Evolutionary conservation across 2,888 invertebrate species (phyloP).

Genomic region (Eristalis intricaria): DNA sequence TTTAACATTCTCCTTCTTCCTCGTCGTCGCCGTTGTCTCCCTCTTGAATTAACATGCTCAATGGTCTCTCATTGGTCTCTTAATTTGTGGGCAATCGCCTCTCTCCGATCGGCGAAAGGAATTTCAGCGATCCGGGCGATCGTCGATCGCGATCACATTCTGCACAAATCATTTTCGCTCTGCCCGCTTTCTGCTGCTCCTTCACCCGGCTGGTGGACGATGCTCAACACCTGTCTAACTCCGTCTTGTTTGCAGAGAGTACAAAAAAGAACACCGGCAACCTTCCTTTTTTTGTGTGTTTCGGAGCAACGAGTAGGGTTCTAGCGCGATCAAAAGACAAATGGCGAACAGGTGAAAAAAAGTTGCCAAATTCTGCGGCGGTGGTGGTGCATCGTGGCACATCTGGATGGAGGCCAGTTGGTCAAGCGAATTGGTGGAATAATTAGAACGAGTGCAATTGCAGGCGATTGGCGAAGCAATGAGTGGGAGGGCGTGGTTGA

Average conservation of each 20-base stretch:
- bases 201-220: constrained; percentile 5
- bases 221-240: constrained; percentile 63
- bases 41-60: constrained; percentile 62
- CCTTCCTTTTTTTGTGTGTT: background rate
- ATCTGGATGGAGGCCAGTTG: constrained; percentile 66
- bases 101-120: constrained; percentile 14
- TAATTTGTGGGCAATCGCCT: constrained; percentile 51
- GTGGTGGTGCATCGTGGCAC: constrained; percentile 33
- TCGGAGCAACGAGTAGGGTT: constrained; percentile 44
- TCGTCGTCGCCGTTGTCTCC: constrained; percentile 29
- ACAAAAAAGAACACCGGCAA: constrained; percentile 27
- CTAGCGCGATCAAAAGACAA: constrained; percentile 71
- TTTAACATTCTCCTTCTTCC: background rate
- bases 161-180: constrained; percentile 67
- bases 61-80: constrained; percentile 65
- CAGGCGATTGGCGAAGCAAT: background rate
- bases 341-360: constrained; percentile 67
- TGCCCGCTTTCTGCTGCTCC: constrained; percentile 11
- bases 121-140: constrained; percentile 45
- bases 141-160: constrained; percentile 42
- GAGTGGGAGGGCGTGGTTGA: constrained; percentile 1
- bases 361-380: constrained; percentile 32
- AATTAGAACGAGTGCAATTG: constrained; percentile 66
- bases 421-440: background rate
- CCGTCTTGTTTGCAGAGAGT: constrained; percentile 17